phyloP scores from a whole-genome alignment of 2,113 vertebrate genomes.

The Rhinolophus sinicus region DNA sequence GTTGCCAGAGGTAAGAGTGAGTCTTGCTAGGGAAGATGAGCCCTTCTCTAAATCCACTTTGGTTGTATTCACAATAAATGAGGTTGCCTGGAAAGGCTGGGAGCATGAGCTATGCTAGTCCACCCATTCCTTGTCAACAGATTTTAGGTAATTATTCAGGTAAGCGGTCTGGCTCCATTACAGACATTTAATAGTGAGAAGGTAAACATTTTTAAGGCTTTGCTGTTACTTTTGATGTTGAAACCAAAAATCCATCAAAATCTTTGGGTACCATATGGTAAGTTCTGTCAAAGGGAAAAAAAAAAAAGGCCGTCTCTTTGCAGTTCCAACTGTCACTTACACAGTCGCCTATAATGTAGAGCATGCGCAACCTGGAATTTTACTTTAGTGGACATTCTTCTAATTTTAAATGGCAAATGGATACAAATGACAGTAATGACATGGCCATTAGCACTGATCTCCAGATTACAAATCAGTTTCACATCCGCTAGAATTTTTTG shows the following conservation, averaged over 20 bases:
- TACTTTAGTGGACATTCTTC: conserved; percentile 40
- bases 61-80: background rate
- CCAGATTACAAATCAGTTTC: conserved; percentile 42
- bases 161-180: background rate
- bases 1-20: background rate
- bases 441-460: conserved; percentile 31
- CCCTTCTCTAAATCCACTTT: background rate
- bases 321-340: background rate
- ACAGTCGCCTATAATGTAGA: background rate
- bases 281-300: background rate
- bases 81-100: background rate
- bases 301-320: background rate
- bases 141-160: background rate
- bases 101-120: background rate
- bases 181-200: conserved; percentile 14
- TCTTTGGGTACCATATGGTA: background rate
- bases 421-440: conserved; percentile 37
- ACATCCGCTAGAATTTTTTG: conserved; percentile 60
- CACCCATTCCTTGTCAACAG: background rate
- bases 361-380: background rate
- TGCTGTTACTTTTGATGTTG: conserved; percentile 40
- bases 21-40: fast-evolving
- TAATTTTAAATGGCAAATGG: conserved; percentile 63
- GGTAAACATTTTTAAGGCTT: conserved; percentile 49
- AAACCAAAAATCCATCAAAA: background rate